These are phyloP conservation scores for Xestia c-nigrum DNA, from an alignment of 2,888 invertebrate genomes.

Conservation along the genomic window DNA sequence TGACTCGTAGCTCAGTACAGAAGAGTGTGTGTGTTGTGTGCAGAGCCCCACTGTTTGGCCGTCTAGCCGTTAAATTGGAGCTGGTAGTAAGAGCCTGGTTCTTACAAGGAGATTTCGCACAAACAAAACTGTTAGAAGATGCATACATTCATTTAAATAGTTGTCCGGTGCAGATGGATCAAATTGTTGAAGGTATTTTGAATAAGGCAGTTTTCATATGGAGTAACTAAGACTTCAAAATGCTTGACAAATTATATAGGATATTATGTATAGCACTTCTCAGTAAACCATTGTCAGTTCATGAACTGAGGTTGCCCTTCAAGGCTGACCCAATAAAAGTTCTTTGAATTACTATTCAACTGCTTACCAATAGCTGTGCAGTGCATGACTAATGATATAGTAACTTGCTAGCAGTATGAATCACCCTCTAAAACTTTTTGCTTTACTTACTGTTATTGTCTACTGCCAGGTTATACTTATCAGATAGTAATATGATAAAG, in stretches of 20 bases:
- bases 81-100: conserved; percentile 99
- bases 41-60: conserved; percentile 97
- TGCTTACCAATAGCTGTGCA: neutral
- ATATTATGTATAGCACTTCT: neutral
- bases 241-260: neutral
- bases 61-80: conserved; percentile 98
- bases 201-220: neutral
- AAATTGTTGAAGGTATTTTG: conserved; percentile 86
- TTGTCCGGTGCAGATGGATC: conserved; percentile 92
- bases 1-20: conserved; percentile 99
- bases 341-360: conserved; percentile 13
- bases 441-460: neutral
- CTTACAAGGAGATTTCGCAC: conserved; percentile 97
- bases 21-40: conserved; percentile 99
- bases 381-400: conserved; percentile 14
- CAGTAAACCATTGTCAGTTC: neutral
- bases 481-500: conserved; percentile 24
- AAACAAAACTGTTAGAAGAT: conserved; percentile 96
- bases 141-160: conserved; percentile 97
- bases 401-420: conserved; percentile 11
- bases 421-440: neutral
- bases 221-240: neutral
- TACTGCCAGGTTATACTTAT: neutral
- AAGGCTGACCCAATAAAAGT: conserved; percentile 1
- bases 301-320: neutral